These are phyloP conservation scores for Drosophila punjabiensis DNA, from an alignment of 1,140 invertebrate genomes.

Conservation along the genomic window DNA sequence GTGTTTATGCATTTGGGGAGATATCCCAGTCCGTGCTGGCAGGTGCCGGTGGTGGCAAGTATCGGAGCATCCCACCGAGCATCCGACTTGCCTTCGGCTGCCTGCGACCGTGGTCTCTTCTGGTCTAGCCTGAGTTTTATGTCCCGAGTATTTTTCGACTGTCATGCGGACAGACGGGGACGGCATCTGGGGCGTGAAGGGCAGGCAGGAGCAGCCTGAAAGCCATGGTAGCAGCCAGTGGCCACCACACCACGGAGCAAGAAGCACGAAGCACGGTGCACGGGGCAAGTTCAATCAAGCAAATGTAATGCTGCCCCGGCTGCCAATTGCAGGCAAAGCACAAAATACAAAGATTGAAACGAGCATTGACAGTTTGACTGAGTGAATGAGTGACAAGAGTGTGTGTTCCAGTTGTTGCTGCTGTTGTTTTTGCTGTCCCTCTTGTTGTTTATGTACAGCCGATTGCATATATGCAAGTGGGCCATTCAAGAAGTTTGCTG, in stretches of 20 bases:
- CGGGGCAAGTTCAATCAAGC: conserved; percentile 73
- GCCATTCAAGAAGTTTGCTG: conserved; percentile 10
- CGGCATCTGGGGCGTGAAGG: background rate
- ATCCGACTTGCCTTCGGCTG: conserved; percentile 17
- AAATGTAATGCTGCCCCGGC: conserved; percentile 71
- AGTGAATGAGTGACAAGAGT: conserved; percentile 67
- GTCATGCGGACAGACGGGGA: conserved; percentile 9
- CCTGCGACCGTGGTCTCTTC: conserved; percentile 22
- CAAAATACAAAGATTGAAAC: conserved; percentile 77
- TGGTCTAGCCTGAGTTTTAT: conserved; percentile 35
- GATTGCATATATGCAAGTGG: conserved; percentile 56
- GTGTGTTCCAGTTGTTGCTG: conserved; percentile 34
- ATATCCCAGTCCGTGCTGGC: background rate
- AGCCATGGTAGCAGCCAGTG: background rate
- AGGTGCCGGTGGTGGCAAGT: conserved; percentile 47
- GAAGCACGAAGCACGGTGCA: background rate
- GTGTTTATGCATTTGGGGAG: conserved; percentile 68
- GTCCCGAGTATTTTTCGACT: conserved; percentile 40
- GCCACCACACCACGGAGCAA: background rate
- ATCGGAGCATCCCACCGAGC: conserved; percentile 12
- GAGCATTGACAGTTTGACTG: conserved; percentile 75
- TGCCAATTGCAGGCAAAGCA: conserved; percentile 75
- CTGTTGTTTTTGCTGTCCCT: conserved; percentile 15
- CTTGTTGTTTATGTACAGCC: conserved; percentile 54
- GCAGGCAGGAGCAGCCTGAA: background rate